Base-by-base conservation (phyloP, 2,888 invertebrate genomes). In the Machimus rusticus region DNA sequence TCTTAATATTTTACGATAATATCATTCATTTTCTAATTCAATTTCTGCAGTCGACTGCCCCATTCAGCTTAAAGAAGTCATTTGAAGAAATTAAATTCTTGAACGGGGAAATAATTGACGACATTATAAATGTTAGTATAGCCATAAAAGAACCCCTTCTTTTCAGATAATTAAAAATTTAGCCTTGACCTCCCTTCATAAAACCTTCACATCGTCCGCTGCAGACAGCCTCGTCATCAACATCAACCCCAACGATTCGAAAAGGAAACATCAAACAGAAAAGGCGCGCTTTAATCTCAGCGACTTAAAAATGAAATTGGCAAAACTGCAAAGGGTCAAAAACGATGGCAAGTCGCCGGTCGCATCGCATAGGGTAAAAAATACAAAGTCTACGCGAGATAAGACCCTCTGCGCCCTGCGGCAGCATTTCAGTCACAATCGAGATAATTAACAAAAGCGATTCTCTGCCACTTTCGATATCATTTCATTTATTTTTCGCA, bases 401-500 rank as follows among this genome's bases (percentile, higher is more conserved):
- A 79, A 79, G 51, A 12, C 79, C 28, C 39, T 51, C 31, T 19
- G 19, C 28, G 16, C 37, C 34, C 76, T 55, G 51, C 51, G 23
- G 23, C 79, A 46, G 14, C 51, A 34, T 37, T 76, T 79, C 51
- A 79, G 79, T 79, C 79, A 79, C 79, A 46, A 51, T 34, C 51
- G 31, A 79, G 79, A 79, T 46, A 79, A 46, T 82, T 57, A 66
- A 1, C 28, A 66, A 23, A 66, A 66, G 23, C 23, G 19, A 82
- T 82, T 37, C 51, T 51, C 43, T 46, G 43, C 55, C 81, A 81
- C 81, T 81, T 31, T 55, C 39, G 43, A 78, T 81, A 55, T 57
- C 55, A 82, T 82, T 82, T 51, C 79, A 79, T 79, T 79, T 51
- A 79, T 79, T 82, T 82, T 82, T 37, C 19, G 19, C 82, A 82